A percentile compares a stretch with the other conserved stretches of the same genome.
These are phyloP conservation scores for Pocillopora damicornis DNA, from an alignment of 64 coral and sea anemone genomes.

Conservation along the genomic window DNA sequence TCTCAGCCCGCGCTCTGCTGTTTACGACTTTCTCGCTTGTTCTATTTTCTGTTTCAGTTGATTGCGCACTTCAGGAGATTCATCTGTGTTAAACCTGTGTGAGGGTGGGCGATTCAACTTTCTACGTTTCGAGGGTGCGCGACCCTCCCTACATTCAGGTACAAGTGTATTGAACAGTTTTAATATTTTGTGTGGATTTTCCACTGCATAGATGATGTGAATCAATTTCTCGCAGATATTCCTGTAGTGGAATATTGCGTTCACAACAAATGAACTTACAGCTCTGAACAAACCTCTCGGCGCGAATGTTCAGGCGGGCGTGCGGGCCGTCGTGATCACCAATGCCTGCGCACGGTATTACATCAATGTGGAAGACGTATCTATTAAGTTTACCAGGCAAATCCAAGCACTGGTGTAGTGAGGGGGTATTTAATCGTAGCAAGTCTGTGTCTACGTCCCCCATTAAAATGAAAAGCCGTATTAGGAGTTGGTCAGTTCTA, in stretches of 20 bases:
- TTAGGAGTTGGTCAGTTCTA: conserved; percentile 1
- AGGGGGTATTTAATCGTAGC: neutral
- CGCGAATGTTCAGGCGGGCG: conserved; percentile 14
- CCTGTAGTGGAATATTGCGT: conserved; percentile 5
- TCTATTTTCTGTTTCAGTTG: too few relatives aligned
- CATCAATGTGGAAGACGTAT: conserved; percentile 4
- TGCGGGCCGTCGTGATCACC: conserved; percentile 20
- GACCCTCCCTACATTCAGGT: neutral
- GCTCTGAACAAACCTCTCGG: neutral
- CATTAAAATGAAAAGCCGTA: conserved; percentile 30
- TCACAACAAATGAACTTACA: conserved; percentile 7
- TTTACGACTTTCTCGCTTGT: too few relatives aligned
- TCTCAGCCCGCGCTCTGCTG: too few relatives aligned
- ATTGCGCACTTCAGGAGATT: too few relatives aligned
- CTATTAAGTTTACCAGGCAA: too few relatives aligned
- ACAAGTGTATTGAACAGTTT: conserved; percentile 1
- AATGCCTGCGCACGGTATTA: conserved; percentile 3
- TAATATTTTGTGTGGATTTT: conserved; percentile 52
- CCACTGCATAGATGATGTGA: conserved; percentile 19
- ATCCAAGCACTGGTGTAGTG: neutral
- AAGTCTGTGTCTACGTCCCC: conserved; percentile 32
- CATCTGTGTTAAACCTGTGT: neutral
- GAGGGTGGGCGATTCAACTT: conserved; percentile 9
- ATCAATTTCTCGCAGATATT: conserved; percentile 25
- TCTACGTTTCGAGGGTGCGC: neutral